Conservation (phyloP, 2,888 invertebrate species). For the Temnothorax ravouxi region DNA sequence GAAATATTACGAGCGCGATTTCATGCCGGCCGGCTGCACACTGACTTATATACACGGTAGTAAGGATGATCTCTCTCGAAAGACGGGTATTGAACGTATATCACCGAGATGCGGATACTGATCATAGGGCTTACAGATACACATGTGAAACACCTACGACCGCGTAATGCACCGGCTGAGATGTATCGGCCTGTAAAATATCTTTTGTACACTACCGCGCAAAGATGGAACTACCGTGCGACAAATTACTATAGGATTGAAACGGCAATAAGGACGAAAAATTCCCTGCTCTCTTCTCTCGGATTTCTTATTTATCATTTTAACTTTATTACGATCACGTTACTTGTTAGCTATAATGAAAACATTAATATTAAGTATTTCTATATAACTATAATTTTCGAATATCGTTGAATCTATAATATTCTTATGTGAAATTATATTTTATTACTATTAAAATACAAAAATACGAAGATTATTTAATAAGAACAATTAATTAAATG, state of each 20-base stretch:
- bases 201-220: slow-evolving; percentile 19
- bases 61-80: slow-evolving; percentile 54
- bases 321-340: slow-evolving; percentile 5
- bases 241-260: slow-evolving; percentile 32
- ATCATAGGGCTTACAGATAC: slow-evolving; percentile 52
- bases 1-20: slow-evolving; percentile 75
- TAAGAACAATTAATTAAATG: not conserved
- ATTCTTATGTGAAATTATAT: not conserved
- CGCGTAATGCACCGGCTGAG: slow-evolving; percentile 43
- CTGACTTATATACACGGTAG: slow-evolving; percentile 49
- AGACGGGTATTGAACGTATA: slow-evolving; percentile 45
- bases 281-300: not conserved
- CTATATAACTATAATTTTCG: not conserved
- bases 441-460: not conserved
- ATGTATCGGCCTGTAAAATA: slow-evolving; percentile 48
- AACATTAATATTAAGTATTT: not conserved
- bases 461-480: not conserved
- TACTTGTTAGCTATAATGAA: slow-evolving; percentile 17
- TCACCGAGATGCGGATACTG: slow-evolving; percentile 52
- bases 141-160: slow-evolving; percentile 28
- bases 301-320: not conserved
- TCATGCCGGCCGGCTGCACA: slow-evolving; percentile 58
- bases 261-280: not conserved
- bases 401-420: not conserved
- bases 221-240: not conserved